Evolutionary conservation across 2,888 invertebrate genomes (phyloP).

Genomic region (Platycheirus albimanus): DNA sequence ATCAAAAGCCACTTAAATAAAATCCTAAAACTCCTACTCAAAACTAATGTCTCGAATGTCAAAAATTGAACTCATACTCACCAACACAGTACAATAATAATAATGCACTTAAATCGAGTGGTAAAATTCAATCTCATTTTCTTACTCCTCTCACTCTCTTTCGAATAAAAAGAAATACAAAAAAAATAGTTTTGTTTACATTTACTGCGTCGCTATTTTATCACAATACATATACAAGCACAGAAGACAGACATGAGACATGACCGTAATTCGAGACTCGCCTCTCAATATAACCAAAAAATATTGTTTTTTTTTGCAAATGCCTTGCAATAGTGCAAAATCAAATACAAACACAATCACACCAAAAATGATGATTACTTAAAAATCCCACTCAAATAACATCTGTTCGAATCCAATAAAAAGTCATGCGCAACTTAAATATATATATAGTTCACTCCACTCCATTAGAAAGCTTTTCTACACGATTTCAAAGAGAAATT

Average conservation of each 20-base stretch:
- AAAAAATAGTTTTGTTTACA: slow-evolving; percentile 68
- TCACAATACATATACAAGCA: not conserved
- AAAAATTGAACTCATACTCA: too few species aligned
- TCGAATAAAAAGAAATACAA: not conserved
- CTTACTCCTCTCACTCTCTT: not conserved
- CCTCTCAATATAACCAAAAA: slow-evolving; percentile 7
- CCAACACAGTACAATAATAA: not conserved
- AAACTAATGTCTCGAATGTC: too few species aligned
- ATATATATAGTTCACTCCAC: not conserved
- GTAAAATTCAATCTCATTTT: not conserved
- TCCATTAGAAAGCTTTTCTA: slow-evolving; percentile 49
- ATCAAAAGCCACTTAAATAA: not conserved
- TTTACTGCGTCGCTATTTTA: slow-evolving; percentile 53
- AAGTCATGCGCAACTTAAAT: slow-evolving; percentile 43
- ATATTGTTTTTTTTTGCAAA: slow-evolving; percentile 38
- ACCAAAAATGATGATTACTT: not conserved
- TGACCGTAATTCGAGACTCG: slow-evolving; percentile 66
- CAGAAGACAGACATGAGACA: not conserved
- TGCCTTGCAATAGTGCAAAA: not conserved
- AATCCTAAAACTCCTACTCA: too few species aligned
- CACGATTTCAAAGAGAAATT: slow-evolving; percentile 62
- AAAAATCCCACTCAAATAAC: slow-evolving; percentile 40
- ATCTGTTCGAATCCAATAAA: slow-evolving; percentile 44
- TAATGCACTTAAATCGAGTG: slow-evolving; percentile 14
- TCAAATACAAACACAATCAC: slow-evolving; percentile 14